Conservation (phyloP, 2,113 vertebrate genomes). For the Siniperca knerii region DNA sequence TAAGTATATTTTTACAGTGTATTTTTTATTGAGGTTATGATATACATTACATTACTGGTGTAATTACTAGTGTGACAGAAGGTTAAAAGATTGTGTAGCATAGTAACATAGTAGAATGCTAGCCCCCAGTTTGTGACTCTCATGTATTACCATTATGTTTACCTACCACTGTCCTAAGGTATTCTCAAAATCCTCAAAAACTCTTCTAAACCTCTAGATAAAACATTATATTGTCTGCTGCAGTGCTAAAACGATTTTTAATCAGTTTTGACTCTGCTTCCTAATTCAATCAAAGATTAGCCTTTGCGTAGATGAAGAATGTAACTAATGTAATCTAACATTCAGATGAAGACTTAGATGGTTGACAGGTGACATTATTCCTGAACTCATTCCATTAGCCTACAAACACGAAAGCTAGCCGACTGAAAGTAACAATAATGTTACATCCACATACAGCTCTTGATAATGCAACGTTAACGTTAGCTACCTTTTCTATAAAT, state of each 20-base stretch:
- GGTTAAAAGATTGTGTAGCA: not conserved
- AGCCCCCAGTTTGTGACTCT: not conserved
- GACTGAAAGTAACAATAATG: not conserved
- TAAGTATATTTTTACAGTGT: not conserved
- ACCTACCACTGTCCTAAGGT: not conserved
- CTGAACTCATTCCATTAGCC: not conserved
- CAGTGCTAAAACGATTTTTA: not conserved
- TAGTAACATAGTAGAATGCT: not conserved
- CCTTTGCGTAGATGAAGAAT: not conserved
- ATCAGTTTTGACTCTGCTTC: not conserved
- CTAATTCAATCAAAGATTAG: not conserved
- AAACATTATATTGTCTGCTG: not conserved
- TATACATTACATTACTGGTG: not conserved
- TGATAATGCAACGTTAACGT: not conserved
- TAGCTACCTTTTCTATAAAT: not conserved
- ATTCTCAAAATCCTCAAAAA: not conserved
- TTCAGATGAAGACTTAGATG: not conserved
- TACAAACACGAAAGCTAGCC: not conserved
- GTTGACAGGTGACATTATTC: not conserved
- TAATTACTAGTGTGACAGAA: not conserved
- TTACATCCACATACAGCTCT: not conserved
- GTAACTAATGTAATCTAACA: not conserved
- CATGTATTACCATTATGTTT: not conserved
- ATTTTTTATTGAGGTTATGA: constrained; percentile 8
- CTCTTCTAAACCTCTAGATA: not conserved